A percentile compares a stretch with the other conserved stretches of the same genome.
Conservation (phyloP, 1,140 invertebrate species). For the Trichonephila clavata region DNA sequence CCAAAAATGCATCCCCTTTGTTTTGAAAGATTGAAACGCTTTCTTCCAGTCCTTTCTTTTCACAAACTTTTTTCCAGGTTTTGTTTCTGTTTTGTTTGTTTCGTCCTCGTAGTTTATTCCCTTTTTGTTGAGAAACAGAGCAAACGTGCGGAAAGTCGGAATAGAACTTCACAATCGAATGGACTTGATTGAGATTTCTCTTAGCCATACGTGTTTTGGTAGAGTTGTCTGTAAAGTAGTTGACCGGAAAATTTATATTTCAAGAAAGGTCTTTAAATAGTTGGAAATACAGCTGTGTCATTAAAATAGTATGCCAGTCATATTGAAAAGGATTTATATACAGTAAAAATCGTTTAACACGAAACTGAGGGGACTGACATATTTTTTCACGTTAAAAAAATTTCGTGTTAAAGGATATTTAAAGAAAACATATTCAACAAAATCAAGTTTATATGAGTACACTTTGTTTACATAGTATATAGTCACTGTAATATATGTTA, state of each 20-base stretch:
- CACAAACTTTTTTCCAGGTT: background rate
- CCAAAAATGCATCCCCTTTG: conserved; percentile 42
- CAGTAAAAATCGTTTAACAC: too few species aligned
- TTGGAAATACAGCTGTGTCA: background rate
- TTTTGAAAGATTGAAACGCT: conserved; percentile 54
- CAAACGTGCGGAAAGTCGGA: background rate
- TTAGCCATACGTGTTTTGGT: too few species aligned
- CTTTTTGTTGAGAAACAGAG: background rate
- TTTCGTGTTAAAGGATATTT: too few species aligned
- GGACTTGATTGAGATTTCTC: background rate
- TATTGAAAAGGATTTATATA: too few species aligned
- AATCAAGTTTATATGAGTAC: too few species aligned
- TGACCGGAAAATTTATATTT: background rate
- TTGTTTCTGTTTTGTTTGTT: background rate
- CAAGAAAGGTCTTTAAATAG: background rate
- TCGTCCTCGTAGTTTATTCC: background rate
- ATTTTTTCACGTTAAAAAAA: too few species aligned
- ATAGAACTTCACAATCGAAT: background rate
- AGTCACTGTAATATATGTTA: too few species aligned
- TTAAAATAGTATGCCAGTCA: too few species aligned
- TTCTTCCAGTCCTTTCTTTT: background rate
- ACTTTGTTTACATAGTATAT: too few species aligned
- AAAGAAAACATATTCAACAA: too few species aligned
- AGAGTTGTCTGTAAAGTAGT: background rate
- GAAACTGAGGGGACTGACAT: too few species aligned